phyloP scores from a whole-genome alignment of 2,113 vertebrate genomes.

The Eubucco bourcierii region DNA sequence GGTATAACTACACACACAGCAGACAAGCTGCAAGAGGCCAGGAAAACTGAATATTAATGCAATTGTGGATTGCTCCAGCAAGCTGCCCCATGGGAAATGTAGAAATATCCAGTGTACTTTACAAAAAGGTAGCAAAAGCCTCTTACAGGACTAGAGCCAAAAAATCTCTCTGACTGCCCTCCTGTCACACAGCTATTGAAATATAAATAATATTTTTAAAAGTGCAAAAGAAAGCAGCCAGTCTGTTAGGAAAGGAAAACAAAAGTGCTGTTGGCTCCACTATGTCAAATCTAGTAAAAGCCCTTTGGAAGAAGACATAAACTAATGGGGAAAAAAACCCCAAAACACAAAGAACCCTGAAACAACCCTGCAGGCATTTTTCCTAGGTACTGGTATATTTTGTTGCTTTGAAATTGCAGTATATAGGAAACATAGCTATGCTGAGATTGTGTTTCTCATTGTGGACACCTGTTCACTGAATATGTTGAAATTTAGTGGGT shows the following conservation, averaged over 20 bases:
- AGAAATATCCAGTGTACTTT: not conserved
- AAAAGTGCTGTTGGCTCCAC: not conserved
- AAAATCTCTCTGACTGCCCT: not conserved
- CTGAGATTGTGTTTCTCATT: not conserved
- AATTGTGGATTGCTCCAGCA: not conserved
- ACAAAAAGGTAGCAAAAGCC: not conserved
- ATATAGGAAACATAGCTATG: not conserved
- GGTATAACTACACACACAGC: not conserved
- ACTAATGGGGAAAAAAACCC: not conserved
- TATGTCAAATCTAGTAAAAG: not conserved
- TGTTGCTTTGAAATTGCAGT: not conserved
- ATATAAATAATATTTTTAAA: not conserved
- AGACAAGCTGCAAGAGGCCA: not conserved
- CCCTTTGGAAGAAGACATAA: not conserved
- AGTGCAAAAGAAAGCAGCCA: not conserved
- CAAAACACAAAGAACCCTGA: no score
- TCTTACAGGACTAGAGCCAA: not conserved
- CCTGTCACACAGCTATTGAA: not conserved
- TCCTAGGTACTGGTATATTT: not conserved
- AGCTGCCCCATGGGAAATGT: not conserved
- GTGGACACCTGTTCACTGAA: not conserved
- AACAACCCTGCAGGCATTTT: not conserved
- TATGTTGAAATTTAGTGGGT: not conserved
- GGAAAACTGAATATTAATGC: not conserved
- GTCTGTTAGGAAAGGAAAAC: not conserved